phyloP scores from a whole-genome alignment of 92 coral and sea anemone species.

The Anthopleura xanthogrammica region DNA sequence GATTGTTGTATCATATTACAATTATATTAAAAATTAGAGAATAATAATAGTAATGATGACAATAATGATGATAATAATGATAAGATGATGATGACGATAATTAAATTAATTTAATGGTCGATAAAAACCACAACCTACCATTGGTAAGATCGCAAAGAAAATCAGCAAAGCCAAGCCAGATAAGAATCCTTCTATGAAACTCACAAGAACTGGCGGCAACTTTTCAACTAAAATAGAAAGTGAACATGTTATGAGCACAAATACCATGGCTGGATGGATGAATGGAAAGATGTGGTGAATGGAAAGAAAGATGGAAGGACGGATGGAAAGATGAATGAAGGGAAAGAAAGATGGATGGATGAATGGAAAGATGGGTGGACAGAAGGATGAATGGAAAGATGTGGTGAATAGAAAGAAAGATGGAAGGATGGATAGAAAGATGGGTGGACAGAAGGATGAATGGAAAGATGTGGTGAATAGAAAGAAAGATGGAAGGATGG shows the following conservation, averaged over 20 bases:
- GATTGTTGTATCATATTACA: too few relatives aligned
- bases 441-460: neutral
- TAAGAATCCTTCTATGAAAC: conserved; percentile 80
- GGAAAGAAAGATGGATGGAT: too few relatives aligned
- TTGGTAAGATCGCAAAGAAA: conserved; percentile 85
- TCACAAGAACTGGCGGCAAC: conserved; percentile 42
- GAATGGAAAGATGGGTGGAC: neutral
- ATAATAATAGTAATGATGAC: too few relatives aligned
- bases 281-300: neutral
- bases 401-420: neutral
- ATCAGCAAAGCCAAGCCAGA: conserved; percentile 68
- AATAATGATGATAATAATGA: too few relatives aligned
- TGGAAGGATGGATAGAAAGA: neutral
- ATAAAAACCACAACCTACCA: conserved; percentile 52
- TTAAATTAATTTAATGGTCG: neutral
- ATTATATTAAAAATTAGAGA: too few relatives aligned
- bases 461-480: neutral
- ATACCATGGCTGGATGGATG: neutral
- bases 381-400: neutral
- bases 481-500: neutral
- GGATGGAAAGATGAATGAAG: neutral
- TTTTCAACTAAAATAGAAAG: conserved; percentile 54
- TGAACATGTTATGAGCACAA: conserved; percentile 8
- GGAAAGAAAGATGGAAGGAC: neutral
- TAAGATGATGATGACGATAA: too few relatives aligned